Conservation (phyloP, 2,888 invertebrate species). For the Philereme transversata region DNA sequence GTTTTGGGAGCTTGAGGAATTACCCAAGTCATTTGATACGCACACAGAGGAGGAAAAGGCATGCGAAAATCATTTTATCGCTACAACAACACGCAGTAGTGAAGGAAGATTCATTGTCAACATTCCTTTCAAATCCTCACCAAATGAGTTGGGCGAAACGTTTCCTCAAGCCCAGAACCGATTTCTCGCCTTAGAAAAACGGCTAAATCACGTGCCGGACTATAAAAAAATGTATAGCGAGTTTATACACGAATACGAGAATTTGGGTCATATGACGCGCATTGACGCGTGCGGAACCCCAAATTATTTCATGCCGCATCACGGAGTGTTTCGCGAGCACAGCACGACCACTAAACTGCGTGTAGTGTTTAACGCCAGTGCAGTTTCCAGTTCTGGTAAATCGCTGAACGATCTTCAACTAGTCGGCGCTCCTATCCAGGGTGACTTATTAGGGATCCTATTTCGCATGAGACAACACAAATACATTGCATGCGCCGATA, state of each 20-base stretch:
- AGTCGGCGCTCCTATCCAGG: constrained; percentile 41
- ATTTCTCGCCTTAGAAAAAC: constrained; percentile 5
- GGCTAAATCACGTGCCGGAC: neutral
- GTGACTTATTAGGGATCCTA: constrained; percentile 44
- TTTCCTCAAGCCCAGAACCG: constrained; percentile 4
- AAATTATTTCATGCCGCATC: constrained; percentile 38
- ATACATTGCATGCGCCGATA: constrained; percentile 43
- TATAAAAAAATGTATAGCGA: constrained; percentile 24
- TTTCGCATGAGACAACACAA: constrained; percentile 37
- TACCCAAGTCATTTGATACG: constrained; percentile 1
- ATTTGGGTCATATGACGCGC: constrained; percentile 35
- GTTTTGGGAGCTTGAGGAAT: constrained; percentile 38
- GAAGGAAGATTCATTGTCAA: constrained; percentile 25
- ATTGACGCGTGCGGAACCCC: constrained; percentile 2
- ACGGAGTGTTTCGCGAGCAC: constrained; percentile 32
- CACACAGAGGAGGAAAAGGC: constrained; percentile 1
- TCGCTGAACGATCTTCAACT: constrained; percentile 40
- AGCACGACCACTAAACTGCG: constrained; percentile 35
- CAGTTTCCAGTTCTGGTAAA: constrained; percentile 26
- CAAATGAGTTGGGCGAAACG: constrained; percentile 1
- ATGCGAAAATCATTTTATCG: constrained; percentile 10
- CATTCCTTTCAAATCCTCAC: constrained; percentile 28
- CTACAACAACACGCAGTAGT: constrained; percentile 15
- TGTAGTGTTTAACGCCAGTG: constrained; percentile 35
- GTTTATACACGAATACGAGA: constrained; percentile 33